Conservation (phyloP, 2,888 invertebrate genomes). For the Lasioglossum pauxillum region DNA sequence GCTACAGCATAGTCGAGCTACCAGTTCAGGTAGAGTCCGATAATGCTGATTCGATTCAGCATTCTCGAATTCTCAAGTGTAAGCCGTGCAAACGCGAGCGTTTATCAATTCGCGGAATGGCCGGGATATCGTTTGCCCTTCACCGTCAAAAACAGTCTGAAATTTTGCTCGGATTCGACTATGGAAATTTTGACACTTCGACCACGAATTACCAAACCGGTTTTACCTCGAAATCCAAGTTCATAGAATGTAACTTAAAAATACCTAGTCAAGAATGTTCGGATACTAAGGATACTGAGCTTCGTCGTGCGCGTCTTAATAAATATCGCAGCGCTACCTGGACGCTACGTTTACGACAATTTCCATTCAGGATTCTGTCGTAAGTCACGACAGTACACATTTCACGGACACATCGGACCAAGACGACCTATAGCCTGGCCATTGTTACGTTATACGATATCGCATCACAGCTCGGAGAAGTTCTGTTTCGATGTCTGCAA, state of each 20-base stretch:
- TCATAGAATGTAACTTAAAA: not conserved
- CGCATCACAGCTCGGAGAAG: slow-evolving; percentile 14
- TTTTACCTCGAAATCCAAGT: not conserved
- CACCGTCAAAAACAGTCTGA: slow-evolving; percentile 58
- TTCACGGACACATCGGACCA: slow-evolving; percentile 29
- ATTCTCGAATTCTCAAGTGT: slow-evolving; percentile 46
- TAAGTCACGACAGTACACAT: slow-evolving; percentile 22
- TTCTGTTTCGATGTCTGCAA: slow-evolving; percentile 35
- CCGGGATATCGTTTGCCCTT: slow-evolving; percentile 30
- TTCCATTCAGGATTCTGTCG: slow-evolving; percentile 35
- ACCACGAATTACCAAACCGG: not conserved
- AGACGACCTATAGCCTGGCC: slow-evolving; percentile 33
- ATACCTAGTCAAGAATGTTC: not conserved
- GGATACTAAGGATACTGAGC: too few relatives aligned
- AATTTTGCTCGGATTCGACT: slow-evolving; percentile 40
- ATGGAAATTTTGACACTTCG: slow-evolving; percentile 11
- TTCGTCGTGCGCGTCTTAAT: slow-evolving; percentile 25
- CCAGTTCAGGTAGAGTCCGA: not conserved
- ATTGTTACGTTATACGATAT: slow-evolving; percentile 38
- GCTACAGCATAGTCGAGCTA: not conserved
- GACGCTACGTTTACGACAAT: slow-evolving; percentile 39
- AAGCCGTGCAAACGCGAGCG: slow-evolving; percentile 8
- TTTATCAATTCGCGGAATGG: slow-evolving; percentile 20
- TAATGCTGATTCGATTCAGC: slow-evolving; percentile 38
- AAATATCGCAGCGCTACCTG: slow-evolving; percentile 41